These are phyloP conservation scores for Lithophane leautieri DNA, from an alignment of 2,888 invertebrate species.

Conservation along the genomic window DNA sequence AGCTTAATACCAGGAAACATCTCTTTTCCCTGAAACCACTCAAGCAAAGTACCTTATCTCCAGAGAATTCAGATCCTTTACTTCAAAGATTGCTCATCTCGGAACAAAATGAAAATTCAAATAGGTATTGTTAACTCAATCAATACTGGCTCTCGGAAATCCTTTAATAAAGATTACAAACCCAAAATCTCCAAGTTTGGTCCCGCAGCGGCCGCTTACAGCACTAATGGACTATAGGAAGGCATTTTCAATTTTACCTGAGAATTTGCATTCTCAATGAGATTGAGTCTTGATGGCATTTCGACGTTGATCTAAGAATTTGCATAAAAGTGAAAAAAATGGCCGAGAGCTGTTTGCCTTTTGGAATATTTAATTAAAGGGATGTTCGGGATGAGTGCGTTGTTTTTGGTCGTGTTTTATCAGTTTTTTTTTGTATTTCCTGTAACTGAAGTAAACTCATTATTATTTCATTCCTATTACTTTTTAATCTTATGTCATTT, in stretches of 20 bases:
- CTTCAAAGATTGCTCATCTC: conserved; percentile 56
- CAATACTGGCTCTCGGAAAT: conserved; percentile 62
- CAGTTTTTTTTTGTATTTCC: not conserved
- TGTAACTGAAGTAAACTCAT: not conserved
- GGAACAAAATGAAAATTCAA: conserved; percentile 62
- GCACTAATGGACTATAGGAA: conserved; percentile 73
- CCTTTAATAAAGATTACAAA: conserved; percentile 65
- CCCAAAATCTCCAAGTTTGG: conserved; percentile 58
- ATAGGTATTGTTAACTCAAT: conserved; percentile 63
- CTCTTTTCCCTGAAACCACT: not conserved
- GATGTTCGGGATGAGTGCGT: not conserved
- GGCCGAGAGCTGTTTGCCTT: conserved; percentile 37
- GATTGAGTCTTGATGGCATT: conserved; percentile 75
- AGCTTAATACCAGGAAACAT: not conserved
- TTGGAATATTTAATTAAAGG: conserved; percentile 59
- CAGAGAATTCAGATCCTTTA: conserved; percentile 25
- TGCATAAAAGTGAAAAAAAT: conserved; percentile 72
- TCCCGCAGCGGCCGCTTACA: conserved; percentile 63
- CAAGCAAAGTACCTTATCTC: conserved; percentile 25
- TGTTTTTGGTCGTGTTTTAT: conserved; percentile 12
- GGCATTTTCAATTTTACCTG: conserved; percentile 86
- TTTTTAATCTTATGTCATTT: not conserved
- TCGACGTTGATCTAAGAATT: conserved; percentile 74
- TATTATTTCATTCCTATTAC: not conserved
- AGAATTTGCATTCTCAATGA: conserved; percentile 84